These are phyloP conservation scores for Apostichopus leukothele DNA, from an alignment of 53 echinoderm and acorn worm genomes.

Conservation along the genomic window DNA sequence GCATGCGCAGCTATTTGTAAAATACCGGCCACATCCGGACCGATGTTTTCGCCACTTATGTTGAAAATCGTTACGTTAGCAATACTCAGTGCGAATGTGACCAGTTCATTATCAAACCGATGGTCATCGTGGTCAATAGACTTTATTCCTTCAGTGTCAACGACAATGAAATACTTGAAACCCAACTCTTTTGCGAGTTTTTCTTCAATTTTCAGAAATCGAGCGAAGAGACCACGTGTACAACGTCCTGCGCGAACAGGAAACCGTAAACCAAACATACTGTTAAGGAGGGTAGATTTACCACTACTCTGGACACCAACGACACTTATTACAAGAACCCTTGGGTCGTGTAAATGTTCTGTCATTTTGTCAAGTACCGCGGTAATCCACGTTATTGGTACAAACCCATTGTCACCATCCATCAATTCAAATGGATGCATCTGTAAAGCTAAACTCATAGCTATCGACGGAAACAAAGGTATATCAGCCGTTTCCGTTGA, in stretches of 20 bases:
- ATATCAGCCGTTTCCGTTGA: background rate
- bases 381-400: background rate
- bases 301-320: constrained; percentile 35
- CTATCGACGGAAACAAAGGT: background rate
- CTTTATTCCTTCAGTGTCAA: constrained; percentile 20
- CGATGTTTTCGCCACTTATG: constrained; percentile 16
- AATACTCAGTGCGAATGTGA: constrained; percentile 16
- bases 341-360: background rate
- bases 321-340: background rate
- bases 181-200: constrained; percentile 3
- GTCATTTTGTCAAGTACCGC: background rate
- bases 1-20: constrained; percentile 33
- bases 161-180: background rate
- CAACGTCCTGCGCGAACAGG: constrained; percentile 6
- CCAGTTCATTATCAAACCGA: constrained; percentile 20
- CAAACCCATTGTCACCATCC: constrained; percentile 15
- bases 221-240: background rate
- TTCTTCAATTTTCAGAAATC: background rate
- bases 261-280: constrained; percentile 29
- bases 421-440: background rate
- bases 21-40: constrained; percentile 19
- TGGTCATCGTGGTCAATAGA: constrained; percentile 18
- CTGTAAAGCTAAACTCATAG: background rate
- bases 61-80: constrained; percentile 34
- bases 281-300: constrained; percentile 11